Evolutionary conservation across 2,888 invertebrate genomes (phyloP).

Genomic region (Pheosia gnoma): DNA sequence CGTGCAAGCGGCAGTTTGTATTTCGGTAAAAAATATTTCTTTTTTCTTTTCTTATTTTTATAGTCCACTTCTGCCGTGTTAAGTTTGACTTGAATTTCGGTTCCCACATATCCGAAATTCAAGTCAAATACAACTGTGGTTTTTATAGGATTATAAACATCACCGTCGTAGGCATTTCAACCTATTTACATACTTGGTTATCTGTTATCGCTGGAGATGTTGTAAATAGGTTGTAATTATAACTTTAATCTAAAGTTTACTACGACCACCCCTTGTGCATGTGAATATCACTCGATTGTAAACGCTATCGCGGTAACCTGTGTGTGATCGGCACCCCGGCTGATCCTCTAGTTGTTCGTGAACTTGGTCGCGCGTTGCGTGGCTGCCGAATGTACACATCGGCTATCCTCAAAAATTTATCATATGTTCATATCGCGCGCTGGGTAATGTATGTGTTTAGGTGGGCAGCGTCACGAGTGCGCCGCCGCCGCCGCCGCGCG

Average conservation of each 20-base stretch:
- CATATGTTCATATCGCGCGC: slow-evolving; percentile 61
- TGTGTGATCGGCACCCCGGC: slow-evolving; percentile 58
- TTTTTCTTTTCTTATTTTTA: too few relatives aligned
- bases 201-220: slow-evolving; percentile 4
- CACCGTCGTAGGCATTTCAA: not conserved
- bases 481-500: slow-evolving; percentile 68
- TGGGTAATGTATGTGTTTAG: slow-evolving; percentile 63
- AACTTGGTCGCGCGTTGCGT: slow-evolving; percentile 66
- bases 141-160: not conserved
- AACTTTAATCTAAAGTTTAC: slow-evolving; percentile 34
- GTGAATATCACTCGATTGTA: slow-evolving; percentile 56
- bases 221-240: slow-evolving; percentile 43
- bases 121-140: too few relatives aligned
- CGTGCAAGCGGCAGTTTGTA: too few relatives aligned
- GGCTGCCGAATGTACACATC: slow-evolving; percentile 64
- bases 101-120: too few relatives aligned
- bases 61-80: too few relatives aligned
- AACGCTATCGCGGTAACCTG: slow-evolving; percentile 56
- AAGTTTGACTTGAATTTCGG: too few relatives aligned
- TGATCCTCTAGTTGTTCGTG: slow-evolving; percentile 55
- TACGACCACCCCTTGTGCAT: slow-evolving; percentile 38
- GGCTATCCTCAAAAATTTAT: slow-evolving; percentile 73
- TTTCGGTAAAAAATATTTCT: too few relatives aligned
- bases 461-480: slow-evolving; percentile 73
- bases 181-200: not conserved